Evolutionary conservation across 1,140 invertebrate genomes (phyloP).

Genomic region (Leptopilina boulardi): DNA sequence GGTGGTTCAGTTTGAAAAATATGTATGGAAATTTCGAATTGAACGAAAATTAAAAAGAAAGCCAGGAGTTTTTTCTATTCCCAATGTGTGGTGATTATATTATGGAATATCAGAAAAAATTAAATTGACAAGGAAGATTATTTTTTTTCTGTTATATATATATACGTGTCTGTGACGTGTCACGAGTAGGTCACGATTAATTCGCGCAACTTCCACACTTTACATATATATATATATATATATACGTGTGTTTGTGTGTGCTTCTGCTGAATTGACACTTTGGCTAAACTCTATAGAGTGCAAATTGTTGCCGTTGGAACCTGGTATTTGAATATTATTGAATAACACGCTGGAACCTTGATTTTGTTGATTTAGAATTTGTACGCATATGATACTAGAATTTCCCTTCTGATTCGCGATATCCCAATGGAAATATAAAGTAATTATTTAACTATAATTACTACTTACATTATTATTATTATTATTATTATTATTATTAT

Average conservation of each 20-base stretch:
- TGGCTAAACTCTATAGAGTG: constrained; percentile 25
- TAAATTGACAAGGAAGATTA: not conserved
- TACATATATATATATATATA: no score
- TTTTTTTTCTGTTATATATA: not conserved
- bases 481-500: no score
- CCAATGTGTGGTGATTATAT: not conserved
- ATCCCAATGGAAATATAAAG: no score
- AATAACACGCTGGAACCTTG: constrained; percentile 5
- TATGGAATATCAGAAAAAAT: not conserved
- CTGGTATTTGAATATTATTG: not conserved
- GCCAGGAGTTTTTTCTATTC: not conserved
- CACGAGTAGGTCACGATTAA: constrained; percentile 31
- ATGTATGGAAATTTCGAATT: not conserved
- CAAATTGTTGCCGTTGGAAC: not conserved
- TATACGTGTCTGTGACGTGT: constrained; percentile 29
- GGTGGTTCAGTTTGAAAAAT: not conserved
- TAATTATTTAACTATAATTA: no score
- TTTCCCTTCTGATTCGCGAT: no score
- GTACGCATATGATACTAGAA: no score
- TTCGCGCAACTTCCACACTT: constrained; percentile 30
- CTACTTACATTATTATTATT: no score
- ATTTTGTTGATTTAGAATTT: not conserved
- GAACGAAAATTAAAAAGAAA: not conserved
- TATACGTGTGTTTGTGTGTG: not conserved
- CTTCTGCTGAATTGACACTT: constrained; percentile 3